Base-by-base conservation (phyloP, 1,140 invertebrate genomes). In the Apis dorsata region DNA sequence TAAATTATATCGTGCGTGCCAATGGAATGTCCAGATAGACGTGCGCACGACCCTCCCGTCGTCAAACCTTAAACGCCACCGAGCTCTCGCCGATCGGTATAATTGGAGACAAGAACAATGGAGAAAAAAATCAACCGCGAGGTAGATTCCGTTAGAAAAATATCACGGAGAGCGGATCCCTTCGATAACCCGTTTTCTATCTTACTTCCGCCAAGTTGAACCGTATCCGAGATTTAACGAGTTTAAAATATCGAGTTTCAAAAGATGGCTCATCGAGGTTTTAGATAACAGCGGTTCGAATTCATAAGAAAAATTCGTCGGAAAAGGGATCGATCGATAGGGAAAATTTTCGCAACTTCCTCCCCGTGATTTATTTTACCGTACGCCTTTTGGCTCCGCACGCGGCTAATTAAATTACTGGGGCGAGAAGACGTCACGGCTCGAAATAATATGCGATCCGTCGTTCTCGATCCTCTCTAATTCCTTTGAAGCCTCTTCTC, bases 351-450 rank as follows among this genome's bases (percentile, higher is more conserved):
- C 24, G 4, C 55, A 24, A 24, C 24, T 24, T 17, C 13, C 62
- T 24, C 24, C n/a, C 73, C 60, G 44, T 55, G 72, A 66, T 44
- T 59, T 69, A 66, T 59, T 78, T 81, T 74, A 65, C 63, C 17
- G 11, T 17, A 44, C 69, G n/a, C 34, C 53, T 80, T 51, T 53
- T n/a, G 10, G 17, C 8, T 17, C 24, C 59, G 44, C 62, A 59
- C 55, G n/a, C 66, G 66, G 60, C 7, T 88, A 87, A 88, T 88
- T 84, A 77, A 88, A 88, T 88, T 88, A 80, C 66, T 85, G 79
- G 53, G n/a, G 24, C 57, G 85, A 79, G 81, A 66, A 62, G 68
- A 83, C 60, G 69, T 77, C 71, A 55, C 60, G 55, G 71, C 57
- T 59, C 59, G 68, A 85, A 85, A 85, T 81, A 85, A 81, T 81